Conservation (phyloP, 1,140 invertebrate genomes). For the Zophobas atratus region DNA sequence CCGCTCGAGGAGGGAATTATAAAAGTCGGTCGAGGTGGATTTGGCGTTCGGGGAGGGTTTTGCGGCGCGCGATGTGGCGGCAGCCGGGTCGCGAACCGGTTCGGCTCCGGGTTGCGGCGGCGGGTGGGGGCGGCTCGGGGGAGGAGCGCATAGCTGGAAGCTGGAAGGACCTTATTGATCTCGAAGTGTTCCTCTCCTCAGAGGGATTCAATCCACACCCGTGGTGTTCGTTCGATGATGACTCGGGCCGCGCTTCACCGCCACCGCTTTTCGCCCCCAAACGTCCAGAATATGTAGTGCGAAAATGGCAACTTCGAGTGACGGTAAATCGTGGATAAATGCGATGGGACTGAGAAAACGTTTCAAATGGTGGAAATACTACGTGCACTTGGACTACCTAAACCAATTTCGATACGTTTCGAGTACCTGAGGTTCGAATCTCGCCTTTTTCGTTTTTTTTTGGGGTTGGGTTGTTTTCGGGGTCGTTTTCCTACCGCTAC, state of each 20-base stretch:
- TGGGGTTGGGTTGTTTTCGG: conserved; percentile 21
- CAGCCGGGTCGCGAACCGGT: neutral
- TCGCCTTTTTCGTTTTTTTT: conserved; percentile 47
- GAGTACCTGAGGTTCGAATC: conserved; percentile 53
- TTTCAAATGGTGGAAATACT: conserved; percentile 62
- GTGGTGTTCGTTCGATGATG: conserved; percentile 45
- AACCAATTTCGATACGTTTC: conserved; percentile 53
- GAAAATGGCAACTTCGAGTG: conserved; percentile 59
- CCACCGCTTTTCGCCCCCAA: conserved; percentile 11
- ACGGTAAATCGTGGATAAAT: conserved; percentile 54
- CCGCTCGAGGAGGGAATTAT: neutral
- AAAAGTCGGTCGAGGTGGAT: neutral
- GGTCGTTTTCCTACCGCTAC: conserved; percentile 47
- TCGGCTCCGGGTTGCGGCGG: conserved; percentile 24
- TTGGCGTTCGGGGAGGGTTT: conserved; percentile 3
- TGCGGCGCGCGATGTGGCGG: neutral
- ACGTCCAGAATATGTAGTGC: conserved; percentile 21
- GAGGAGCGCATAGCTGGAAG: conserved; percentile 57
- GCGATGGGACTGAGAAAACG: conserved; percentile 60
- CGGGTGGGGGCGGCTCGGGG: conserved; percentile 43
- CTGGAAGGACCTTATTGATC: conserved; percentile 63
- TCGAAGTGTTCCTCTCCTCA: conserved; percentile 57
- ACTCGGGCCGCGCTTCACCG: conserved; percentile 7
- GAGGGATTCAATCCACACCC: conserved; percentile 59
- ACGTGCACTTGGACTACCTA: conserved; percentile 58